A percentile compares a stretch with the other conserved stretches of the same genome.
Evolutionary conservation across 2,888 invertebrate genomes (phyloP).

Genomic region (Napeogenes sylphis): DNA sequence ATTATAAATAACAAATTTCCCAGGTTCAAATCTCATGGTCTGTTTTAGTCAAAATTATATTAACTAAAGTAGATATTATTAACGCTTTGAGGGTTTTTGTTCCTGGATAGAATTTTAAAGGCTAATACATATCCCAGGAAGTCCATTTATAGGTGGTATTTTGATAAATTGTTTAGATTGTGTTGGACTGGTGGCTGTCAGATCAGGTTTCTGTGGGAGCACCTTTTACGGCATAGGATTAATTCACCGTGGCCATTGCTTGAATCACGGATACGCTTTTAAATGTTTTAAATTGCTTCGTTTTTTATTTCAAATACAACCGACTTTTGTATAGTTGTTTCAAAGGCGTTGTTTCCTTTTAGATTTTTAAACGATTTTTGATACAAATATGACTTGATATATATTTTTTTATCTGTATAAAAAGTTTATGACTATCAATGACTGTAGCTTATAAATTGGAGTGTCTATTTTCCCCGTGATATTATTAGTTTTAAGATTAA

Average conservation of each 20-base stretch:
- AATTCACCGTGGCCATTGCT: conserved; percentile 61
- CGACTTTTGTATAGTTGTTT: conserved; percentile 30
- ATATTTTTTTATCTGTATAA: too few relatives aligned
- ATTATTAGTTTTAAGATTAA: too few relatives aligned
- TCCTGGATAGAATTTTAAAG: conserved; percentile 21
- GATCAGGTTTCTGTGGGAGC: conserved; percentile 66
- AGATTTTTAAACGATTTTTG: conserved; percentile 9
- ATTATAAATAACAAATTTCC: neutral
- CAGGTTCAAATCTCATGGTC: neutral
- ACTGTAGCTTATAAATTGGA: too few relatives aligned
- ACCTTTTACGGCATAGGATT: conserved; percentile 69
- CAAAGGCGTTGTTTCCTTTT: conserved; percentile 22
- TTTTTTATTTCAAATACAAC: conserved; percentile 36
- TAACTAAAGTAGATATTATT: neutral
- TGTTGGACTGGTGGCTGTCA: conserved; percentile 56
- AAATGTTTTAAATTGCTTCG: conserved; percentile 33
- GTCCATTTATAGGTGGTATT: conserved; percentile 69
- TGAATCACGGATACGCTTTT: conserved; percentile 40
- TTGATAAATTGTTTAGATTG: conserved; percentile 70
- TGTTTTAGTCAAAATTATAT: neutral
- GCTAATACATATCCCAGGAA: conserved; percentile 50
- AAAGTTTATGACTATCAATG: too few relatives aligned
- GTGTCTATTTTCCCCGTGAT: too few relatives aligned
- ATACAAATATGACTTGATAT: too few relatives aligned
- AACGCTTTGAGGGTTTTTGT: conserved; percentile 10